These are phyloP conservation scores for Lophochroa leadbeateri DNA, from an alignment of 2,113 vertebrate species.

Conservation along the genomic window DNA sequence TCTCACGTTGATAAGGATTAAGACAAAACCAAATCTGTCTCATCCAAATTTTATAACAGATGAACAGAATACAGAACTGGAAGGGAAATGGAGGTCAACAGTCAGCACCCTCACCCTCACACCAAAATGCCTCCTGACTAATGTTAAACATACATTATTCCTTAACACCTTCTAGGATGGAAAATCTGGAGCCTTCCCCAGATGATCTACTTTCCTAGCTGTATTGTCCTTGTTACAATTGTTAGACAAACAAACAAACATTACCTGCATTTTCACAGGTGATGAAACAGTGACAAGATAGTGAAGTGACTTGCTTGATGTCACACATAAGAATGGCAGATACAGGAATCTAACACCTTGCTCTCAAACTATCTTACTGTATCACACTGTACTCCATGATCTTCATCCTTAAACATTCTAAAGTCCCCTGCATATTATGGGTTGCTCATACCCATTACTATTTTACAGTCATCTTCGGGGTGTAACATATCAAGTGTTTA, in stretches of 20 bases:
- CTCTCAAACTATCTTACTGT: background rate
- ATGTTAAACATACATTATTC: background rate
- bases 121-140: background rate
- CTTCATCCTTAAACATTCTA: background rate
- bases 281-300: conserved; percentile 28
- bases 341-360: background rate
- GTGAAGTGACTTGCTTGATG: background rate
- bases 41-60: background rate
- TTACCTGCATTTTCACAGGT: background rate
- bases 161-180: background rate
- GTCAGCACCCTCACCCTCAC: background rate
- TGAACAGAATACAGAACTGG: background rate
- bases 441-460: background rate
- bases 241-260: background rate
- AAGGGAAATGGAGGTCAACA: background rate
- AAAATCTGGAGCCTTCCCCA: background rate
- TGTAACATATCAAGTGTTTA: background rate
- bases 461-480: background rate
- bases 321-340: background rate
- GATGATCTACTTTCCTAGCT: background rate
- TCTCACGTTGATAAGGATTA: background rate
- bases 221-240: background rate
- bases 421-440: background rate
- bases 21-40: background rate
- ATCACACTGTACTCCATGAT: background rate